Conservation (phyloP, 2,113 vertebrate species). For the Vulpes ferrilata region DNA sequence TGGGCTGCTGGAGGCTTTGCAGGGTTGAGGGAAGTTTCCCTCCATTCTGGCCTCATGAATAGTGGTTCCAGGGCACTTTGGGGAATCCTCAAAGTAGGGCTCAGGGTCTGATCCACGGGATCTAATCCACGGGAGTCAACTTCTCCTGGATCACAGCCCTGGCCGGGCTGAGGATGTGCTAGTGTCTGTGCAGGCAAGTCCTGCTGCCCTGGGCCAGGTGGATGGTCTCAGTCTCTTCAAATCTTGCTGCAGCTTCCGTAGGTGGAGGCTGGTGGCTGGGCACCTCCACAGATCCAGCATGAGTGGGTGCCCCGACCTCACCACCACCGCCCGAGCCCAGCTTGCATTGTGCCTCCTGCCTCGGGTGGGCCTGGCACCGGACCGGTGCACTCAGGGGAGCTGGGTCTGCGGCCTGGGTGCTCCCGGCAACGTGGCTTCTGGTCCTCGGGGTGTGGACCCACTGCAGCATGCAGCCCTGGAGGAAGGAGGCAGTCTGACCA, state of each 20-base stretch:
- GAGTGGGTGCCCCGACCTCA: slow-evolving; percentile 89
- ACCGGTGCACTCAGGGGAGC: not conserved
- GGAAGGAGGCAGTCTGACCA: not conserved
- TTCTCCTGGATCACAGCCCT: slow-evolving; percentile 93
- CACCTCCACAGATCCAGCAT: slow-evolving; percentile 93
- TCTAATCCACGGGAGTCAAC: slow-evolving; percentile 89
- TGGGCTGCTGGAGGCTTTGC: slow-evolving; percentile 82
- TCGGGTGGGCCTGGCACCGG: not conserved
- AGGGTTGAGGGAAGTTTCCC: slow-evolving; percentile 82
- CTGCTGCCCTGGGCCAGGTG: slow-evolving; percentile 92
- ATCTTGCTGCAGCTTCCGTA: slow-evolving; percentile 92
- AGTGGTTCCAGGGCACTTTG: slow-evolving; percentile 84
- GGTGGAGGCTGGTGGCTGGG: slow-evolving; percentile 88
- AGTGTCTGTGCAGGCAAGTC: slow-evolving; percentile 90
- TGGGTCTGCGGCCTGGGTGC: not conserved
- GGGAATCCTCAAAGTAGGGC: slow-evolving; percentile 62
- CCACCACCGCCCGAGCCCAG: slow-evolving; percentile 86
- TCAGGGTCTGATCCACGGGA: slow-evolving; percentile 84
- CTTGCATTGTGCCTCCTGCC: not conserved
- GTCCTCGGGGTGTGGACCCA: too few relatives aligned
- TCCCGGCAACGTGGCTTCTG: not conserved
- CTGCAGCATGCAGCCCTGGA: accelerated
- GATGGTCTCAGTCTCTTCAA: slow-evolving; percentile 91
- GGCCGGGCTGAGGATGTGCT: slow-evolving; percentile 89
- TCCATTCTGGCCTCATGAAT: slow-evolving; percentile 85